phyloP scores from a whole-genome alignment of 2,888 invertebrate species.

The Callyntrura guangdongensis region DNA sequence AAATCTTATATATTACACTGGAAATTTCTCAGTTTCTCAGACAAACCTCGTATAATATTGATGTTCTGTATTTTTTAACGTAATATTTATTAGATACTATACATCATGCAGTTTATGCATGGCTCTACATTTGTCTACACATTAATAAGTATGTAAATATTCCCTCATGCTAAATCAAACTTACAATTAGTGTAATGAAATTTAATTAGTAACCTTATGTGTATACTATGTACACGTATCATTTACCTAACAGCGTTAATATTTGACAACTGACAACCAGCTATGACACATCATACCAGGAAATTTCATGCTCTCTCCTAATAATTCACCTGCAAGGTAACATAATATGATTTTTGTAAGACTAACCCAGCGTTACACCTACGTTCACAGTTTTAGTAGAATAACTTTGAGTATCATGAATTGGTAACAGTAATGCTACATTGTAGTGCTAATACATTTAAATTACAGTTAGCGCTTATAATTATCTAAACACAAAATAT shows the following conservation, averaged over 20 bases:
- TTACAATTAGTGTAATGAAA: neutral
- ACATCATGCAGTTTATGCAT: too few species aligned
- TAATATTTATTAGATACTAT: too few species aligned
- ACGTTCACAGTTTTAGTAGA: neutral
- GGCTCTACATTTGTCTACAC: neutral
- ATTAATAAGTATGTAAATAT: constrained; percentile 32
- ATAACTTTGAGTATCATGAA: constrained; percentile 79
- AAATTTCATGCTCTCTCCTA: constrained; percentile 5
- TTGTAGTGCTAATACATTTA: neutral
- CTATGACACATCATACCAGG: constrained; percentile 51
- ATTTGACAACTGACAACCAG: constrained; percentile 44
- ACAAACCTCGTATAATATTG: too few species aligned
- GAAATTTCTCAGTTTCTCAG: too few species aligned
- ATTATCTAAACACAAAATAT: constrained; percentile 5
- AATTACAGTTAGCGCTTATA: neutral
- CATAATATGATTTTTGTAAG: constrained; percentile 51
- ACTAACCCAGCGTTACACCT: neutral
- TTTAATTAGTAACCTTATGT: neutral
- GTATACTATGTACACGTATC: neutral
- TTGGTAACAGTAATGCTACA: constrained; percentile 75
- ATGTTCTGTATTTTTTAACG: too few species aligned
- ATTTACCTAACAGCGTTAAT: neutral
- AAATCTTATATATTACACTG: too few species aligned
- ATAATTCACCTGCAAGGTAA: constrained; percentile 42
- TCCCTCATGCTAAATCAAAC: constrained; percentile 6